A percentile compares a stretch with the other conserved stretches of the same genome.
Conservation (phyloP, 2,888 invertebrate genomes). For the Acheta domesticus region DNA sequence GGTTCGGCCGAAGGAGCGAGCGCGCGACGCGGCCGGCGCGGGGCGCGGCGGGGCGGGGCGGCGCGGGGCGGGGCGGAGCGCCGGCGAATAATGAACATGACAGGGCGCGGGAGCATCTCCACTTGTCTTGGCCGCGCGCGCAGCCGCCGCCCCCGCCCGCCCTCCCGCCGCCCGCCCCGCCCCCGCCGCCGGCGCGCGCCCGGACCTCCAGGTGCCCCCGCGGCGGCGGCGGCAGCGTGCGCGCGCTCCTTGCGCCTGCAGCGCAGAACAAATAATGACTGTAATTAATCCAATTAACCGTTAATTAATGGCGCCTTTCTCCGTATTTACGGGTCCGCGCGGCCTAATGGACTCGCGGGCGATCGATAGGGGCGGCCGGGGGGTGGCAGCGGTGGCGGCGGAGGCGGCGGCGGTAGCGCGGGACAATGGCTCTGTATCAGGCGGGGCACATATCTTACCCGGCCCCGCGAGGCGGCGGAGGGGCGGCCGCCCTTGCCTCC, state of each 20-base stretch:
- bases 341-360: slow-evolving; percentile 52
- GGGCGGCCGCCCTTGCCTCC: no score
- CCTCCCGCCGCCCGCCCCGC: neutral
- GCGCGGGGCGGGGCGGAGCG: neutral
- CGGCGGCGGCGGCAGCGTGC: neutral
- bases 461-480: slow-evolving; percentile 3
- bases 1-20: neutral
- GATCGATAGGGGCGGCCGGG: neutral
- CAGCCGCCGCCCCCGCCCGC: neutral
- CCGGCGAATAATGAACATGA: neutral
- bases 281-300: slow-evolving; percentile 56
- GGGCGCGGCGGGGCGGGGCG: neutral
- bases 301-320: slow-evolving; percentile 53
- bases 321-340: slow-evolving; percentile 49
- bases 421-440: slow-evolving; percentile 10
- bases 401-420: neutral
- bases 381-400: neutral
- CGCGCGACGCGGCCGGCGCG: neutral
- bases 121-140: neutral
- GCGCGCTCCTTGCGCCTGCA: slow-evolving; percentile 35
- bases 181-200: no score
- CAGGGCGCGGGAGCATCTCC: neutral
- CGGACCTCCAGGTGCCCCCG: neutral
- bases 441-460: slow-evolving; percentile 22
- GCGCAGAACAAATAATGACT: slow-evolving; percentile 49